Conservation (phyloP, 2,888 invertebrate genomes). For the Zygothrica quintamaculata region DNA sequence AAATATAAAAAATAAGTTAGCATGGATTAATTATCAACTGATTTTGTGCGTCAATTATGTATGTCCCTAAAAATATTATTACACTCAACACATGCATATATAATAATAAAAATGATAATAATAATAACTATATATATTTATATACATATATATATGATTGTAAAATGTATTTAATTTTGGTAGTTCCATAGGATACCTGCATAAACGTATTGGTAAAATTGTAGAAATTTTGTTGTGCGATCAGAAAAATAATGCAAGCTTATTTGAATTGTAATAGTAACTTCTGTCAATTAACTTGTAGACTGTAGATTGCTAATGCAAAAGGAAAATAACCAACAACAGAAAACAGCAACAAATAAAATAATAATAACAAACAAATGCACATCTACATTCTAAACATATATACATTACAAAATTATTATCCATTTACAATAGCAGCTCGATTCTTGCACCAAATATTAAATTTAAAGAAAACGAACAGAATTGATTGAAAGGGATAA, state of each 20-base stretch:
- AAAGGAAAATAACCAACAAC: conserved; percentile 51
- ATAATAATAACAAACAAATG: conserved; percentile 21
- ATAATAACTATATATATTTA: conserved; percentile 12
- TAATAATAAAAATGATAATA: conserved; percentile 11
- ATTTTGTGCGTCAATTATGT: conserved; percentile 63
- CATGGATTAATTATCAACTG: conserved; percentile 26
- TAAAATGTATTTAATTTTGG: conserved; percentile 40
- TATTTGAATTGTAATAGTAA: conserved; percentile 84
- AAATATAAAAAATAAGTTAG: conserved; percentile 18
- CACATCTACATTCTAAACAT: too few species aligned
- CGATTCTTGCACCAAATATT: too few species aligned
- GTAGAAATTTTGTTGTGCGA: conserved; percentile 63
- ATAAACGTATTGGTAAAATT: conserved; percentile 53
- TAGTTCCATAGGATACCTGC: conserved; percentile 35
- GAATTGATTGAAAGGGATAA: too few species aligned
- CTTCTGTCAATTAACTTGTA: conserved; percentile 85
- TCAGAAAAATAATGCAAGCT: conserved; percentile 32
- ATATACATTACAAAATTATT: conserved; percentile 5
- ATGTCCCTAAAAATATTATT: conserved; percentile 5
- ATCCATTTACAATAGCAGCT: too few species aligned
- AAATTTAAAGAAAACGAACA: too few species aligned
- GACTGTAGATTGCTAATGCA: conserved; percentile 83
- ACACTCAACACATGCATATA: conserved; percentile 9
- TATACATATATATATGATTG: too few species aligned
- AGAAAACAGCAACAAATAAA: conserved; percentile 2